These are phyloP conservation scores for Lepidochrysops patricia DNA, from an alignment of 2,888 invertebrate genomes.

Conservation along the genomic window DNA sequence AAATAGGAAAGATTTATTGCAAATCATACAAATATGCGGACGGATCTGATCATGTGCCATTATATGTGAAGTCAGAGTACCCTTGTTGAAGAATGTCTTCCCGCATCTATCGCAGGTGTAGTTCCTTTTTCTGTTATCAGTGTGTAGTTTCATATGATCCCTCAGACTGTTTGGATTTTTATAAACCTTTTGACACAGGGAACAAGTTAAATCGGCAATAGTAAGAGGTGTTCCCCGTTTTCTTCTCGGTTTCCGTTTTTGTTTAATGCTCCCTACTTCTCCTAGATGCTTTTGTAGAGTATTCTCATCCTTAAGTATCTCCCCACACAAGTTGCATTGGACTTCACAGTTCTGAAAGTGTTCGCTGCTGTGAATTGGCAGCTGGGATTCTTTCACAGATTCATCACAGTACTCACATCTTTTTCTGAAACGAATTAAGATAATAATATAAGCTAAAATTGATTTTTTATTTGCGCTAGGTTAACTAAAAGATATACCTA, in stretches of 20 bases:
- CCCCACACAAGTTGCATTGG: slow-evolving; percentile 49
- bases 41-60: slow-evolving; percentile 57
- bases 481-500: background rate
- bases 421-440: slow-evolving; percentile 28
- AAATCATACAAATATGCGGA: slow-evolving; percentile 57
- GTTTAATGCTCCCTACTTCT: slow-evolving; percentile 38
- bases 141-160: slow-evolving; percentile 79
- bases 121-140: slow-evolving; percentile 54
- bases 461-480: background rate
- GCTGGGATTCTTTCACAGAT: slow-evolving; percentile 28
- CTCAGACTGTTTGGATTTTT: slow-evolving; percentile 42
- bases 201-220: slow-evolving; percentile 53
- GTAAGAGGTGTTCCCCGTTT: slow-evolving; percentile 54
- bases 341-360: slow-evolving; percentile 39
- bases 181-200: slow-evolving; percentile 53
- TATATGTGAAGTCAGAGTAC: slow-evolving; percentile 58
- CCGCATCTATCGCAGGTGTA: slow-evolving; percentile 64
- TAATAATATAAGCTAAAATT: background rate
- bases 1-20: slow-evolving; percentile 57
- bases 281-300: slow-evolving; percentile 41
- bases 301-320: slow-evolving; percentile 47
- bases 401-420: slow-evolving; percentile 42
- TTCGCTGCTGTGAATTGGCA: slow-evolving; percentile 36
- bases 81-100: slow-evolving; percentile 62
- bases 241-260: slow-evolving; percentile 42